Evolutionary conservation across 2,888 invertebrate species (phyloP), one percentile per base, ranked within the genome.

Genomic region (Muschampia plurimacula): DNA sequence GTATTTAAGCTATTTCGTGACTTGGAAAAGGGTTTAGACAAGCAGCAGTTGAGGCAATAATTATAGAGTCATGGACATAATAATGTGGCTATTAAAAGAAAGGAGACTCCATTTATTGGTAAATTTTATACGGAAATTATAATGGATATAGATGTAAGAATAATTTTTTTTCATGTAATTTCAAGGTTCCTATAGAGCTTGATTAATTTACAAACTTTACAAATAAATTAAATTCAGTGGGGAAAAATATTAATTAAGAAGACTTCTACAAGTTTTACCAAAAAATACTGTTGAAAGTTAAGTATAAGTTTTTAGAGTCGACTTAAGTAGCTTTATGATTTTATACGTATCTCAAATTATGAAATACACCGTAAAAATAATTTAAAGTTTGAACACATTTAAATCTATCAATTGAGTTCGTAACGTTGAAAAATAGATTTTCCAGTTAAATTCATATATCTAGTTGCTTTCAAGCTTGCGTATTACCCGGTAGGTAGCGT

Each of bases 401-500:
- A 52, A 46, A 13, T 46, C 13, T 1, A 13, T 13, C 13, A 46
- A 46, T 13, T 46, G 46, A 46, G 46, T 46, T 46, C 5, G 13
- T 2, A 46, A 13, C 13, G 13, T 44, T 44, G 1, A 44, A 44
- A 44, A 46, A 6, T 52, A 4, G 36, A 28, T 36, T 60, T 60
- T 57, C 7, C 22, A 36, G 13, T 36, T 36, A 28, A 68, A 59
- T 41, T 12, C 13, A 28, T 10, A 32, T 39, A 41, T 8, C 44
- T 57, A 22, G 22, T 22, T 22, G 10, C 15, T 8, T 46, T 36
- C 10, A 70, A n/a, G 32, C 46, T 68, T 22, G 39, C 74, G 8
- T 57, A 66, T 66, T 66, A 71, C 36, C 65, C 46, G 15, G 65
- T 6, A 59, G 10, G 55, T 84, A 77, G 85, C 89, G 86, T 90